These are phyloP conservation scores for Alectoris magna DNA, from an alignment of 2,797 vertebrate genomes.

Conservation along the genomic window DNA sequence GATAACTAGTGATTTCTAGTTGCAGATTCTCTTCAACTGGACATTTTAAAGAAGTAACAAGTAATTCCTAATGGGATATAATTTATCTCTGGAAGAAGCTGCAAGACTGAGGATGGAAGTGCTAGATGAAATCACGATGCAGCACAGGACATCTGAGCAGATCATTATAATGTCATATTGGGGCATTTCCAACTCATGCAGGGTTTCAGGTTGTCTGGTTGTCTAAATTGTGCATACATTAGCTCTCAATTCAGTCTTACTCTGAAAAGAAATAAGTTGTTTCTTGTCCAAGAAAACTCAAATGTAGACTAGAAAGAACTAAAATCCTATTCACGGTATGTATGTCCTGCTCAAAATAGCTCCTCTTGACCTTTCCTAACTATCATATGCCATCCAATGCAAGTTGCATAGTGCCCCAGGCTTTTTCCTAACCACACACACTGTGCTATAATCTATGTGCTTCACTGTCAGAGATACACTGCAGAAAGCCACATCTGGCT, in stretches of 20 bases:
- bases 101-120: not conserved
- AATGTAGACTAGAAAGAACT: not conserved
- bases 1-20: not conserved
- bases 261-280: not conserved
- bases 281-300: not conserved
- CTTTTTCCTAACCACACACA: not conserved
- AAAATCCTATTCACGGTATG: not conserved
- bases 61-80: not conserved
- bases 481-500: not conserved
- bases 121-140: not conserved
- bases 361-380: not conserved
- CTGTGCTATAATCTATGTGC: not conserved
- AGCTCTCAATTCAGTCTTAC: not conserved
- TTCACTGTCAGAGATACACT: not conserved
- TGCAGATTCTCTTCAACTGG: not conserved
- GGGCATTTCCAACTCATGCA: not conserved
- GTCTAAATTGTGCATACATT: not conserved
- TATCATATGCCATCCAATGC: not conserved
- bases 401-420: not conserved
- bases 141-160: not conserved
- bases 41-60: not conserved
- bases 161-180: not conserved
- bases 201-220: not conserved
- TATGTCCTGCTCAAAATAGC: not conserved
- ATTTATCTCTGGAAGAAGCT: not conserved